Evolutionary conservation across 2,113 vertebrate genomes (phyloP).

Genomic region (Thymallus thymallus): DNA sequence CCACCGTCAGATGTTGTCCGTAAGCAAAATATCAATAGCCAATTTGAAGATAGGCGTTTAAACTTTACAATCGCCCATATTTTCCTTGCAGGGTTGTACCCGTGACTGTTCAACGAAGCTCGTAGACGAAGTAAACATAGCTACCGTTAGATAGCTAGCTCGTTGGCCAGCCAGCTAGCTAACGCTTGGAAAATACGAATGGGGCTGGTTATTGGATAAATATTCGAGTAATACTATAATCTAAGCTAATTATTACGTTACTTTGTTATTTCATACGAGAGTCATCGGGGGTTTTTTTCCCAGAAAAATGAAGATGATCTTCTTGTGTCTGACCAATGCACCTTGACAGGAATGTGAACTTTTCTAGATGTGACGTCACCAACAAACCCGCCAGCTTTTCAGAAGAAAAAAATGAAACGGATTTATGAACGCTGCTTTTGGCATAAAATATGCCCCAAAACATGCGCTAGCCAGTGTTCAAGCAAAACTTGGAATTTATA

Average conservation of each 20-base stretch:
- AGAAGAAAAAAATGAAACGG: conserved; percentile 8
- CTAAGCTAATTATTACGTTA: conserved; percentile 28
- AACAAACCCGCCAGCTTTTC: background rate
- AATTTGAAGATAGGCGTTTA: no score
- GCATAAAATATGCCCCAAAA: no score
- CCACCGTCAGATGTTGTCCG: no score
- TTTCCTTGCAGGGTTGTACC: conserved; percentile 1
- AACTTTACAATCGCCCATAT: no score
- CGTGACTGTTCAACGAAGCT: no score
- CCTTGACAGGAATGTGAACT: conserved; percentile 46
- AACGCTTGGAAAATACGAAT: background rate
- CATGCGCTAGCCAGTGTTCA: no score
- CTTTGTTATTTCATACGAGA: conserved; percentile 27
- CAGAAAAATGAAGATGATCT: background rate
- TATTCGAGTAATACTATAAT: background rate
- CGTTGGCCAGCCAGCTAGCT: conserved; percentile 28
- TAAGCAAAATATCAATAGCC: no score
- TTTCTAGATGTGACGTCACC: conserved; percentile 57
- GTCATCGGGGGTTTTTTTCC: conserved; percentile 46
- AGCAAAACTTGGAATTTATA: no score
- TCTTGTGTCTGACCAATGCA: conserved; percentile 45
- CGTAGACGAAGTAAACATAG: no score
- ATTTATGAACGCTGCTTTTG: no score
- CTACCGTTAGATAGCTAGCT: conserved; percentile 20
- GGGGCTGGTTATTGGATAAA: background rate